These are phyloP conservation scores for Antheraea yamamai DNA, from an alignment of 2,888 invertebrate species.

Conservation along the genomic window DNA sequence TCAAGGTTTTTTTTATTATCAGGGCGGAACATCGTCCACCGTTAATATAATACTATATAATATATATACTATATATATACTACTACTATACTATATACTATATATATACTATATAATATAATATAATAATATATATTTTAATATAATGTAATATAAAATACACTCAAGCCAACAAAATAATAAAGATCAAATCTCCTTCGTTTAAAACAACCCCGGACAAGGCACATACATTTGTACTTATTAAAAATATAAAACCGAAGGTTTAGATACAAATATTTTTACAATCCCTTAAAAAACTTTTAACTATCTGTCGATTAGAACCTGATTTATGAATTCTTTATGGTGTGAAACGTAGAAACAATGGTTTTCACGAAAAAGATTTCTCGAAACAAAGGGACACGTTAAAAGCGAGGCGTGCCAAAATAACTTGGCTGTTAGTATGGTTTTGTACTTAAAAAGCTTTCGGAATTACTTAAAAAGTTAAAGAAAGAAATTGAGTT, in stretches of 20 bases:
- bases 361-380: conserved; percentile 28
- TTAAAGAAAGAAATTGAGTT: conserved; percentile 57
- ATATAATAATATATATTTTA: no score
- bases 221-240: not conserved
- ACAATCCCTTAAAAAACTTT: not conserved
- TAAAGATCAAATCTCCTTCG: not conserved
- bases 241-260: not conserved
- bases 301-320: not conserved
- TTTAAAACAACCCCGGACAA: not conserved
- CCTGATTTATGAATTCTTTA: not conserved
- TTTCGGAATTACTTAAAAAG: conserved; percentile 66
- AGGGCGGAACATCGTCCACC: no score
- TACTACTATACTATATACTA: no score
- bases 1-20: no score
- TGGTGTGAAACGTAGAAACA: conserved; percentile 19
- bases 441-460: conserved; percentile 59
- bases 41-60: no score
- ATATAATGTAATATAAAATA: not conserved
- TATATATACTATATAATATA: no score
- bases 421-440: conserved; percentile 59
- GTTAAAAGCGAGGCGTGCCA: conserved; percentile 19
- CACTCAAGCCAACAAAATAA: not conserved
- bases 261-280: not conserved
- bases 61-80: no score
- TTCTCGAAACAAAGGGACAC: conserved; percentile 32